phyloP scores from a whole-genome alignment of 2,113 vertebrate species.

The Tetrao urogallus region DNA sequence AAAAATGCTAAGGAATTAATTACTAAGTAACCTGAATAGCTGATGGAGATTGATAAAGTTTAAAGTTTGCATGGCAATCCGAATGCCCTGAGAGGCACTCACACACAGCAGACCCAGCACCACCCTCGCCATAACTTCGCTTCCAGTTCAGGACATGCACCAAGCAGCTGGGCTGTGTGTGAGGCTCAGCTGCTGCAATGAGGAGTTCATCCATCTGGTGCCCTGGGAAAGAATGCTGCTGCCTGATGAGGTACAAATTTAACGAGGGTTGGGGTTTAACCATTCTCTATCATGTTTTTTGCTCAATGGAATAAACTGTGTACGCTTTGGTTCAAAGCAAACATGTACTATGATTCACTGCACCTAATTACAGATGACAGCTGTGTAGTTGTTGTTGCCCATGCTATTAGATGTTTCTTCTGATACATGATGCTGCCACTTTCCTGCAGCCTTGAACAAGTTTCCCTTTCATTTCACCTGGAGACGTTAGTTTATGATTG shows the following conservation, averaged over 20 bases:
- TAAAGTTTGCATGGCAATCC: not conserved
- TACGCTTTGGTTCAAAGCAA: not conserved
- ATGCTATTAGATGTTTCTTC: not conserved
- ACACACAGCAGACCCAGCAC: not conserved
- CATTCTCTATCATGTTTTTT: rapidly evolving
- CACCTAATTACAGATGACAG: not conserved
- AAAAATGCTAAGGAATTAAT: not conserved
- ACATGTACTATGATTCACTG: rapidly evolving
- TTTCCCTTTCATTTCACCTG: not conserved
- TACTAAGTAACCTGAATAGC: not conserved
- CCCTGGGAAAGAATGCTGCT: rapidly evolving
- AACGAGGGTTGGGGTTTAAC: rapidly evolving
- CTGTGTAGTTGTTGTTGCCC: rapidly evolving
- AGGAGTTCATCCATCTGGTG: not conserved
- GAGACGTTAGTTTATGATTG: not conserved
- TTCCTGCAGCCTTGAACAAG: not conserved
- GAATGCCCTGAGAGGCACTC: not conserved
- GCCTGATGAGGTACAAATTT: rapidly evolving
- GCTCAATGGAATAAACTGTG: rapidly evolving
- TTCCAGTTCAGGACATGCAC: not conserved
- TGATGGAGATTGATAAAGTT: not conserved
- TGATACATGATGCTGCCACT: not conserved
- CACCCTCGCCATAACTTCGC: not conserved
- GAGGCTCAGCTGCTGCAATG: not conserved
- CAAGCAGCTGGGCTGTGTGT: too few species aligned